A percentile compares a stretch with the other conserved stretches of the same genome.
These are phyloP conservation scores for Omphaloscelis lunosa DNA, from an alignment of 2,888 invertebrate species.

Conservation along the genomic window DNA sequence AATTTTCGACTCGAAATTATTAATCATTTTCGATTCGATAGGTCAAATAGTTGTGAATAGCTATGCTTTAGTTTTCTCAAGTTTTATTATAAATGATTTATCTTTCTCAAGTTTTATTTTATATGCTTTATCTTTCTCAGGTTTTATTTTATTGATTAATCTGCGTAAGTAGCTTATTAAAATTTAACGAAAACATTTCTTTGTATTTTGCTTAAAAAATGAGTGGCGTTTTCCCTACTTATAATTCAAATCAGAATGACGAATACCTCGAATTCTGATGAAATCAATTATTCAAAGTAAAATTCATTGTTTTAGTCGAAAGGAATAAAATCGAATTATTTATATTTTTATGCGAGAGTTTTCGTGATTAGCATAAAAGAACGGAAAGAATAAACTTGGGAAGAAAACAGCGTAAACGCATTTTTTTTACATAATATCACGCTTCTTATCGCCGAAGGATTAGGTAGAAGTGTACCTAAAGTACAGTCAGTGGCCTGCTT, in stretches of 20 bases:
- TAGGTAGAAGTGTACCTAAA: too few relatives aligned
- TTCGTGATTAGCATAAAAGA: constrained; percentile 42
- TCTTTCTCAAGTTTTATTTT: neutral
- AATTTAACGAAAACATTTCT: neutral
- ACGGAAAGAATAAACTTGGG: neutral
- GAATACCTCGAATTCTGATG: constrained; percentile 10
- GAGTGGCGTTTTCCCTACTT: constrained; percentile 20
- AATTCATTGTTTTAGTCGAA: constrained; percentile 46
- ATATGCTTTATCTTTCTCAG: neutral
- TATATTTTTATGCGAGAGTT: constrained; percentile 31
- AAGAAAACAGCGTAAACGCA: neutral
- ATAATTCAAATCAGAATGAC: constrained; percentile 41
- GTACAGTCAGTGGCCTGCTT: too few relatives aligned
- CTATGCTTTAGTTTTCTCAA: too few relatives aligned
- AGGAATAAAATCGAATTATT: constrained; percentile 43
- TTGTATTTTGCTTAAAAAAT: neutral
- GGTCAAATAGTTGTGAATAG: too few relatives aligned
- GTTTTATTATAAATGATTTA: neutral
- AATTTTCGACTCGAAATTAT: too few relatives aligned
- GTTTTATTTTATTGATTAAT: neutral
- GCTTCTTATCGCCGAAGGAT: too few relatives aligned
- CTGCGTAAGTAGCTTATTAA: neutral
- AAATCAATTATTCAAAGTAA: constrained; percentile 65
- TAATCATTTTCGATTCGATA: too few relatives aligned
- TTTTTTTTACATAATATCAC: neutral